phyloP scores from a whole-genome alignment of 2,888 invertebrate genomes.

The Boloria selene region DNA sequence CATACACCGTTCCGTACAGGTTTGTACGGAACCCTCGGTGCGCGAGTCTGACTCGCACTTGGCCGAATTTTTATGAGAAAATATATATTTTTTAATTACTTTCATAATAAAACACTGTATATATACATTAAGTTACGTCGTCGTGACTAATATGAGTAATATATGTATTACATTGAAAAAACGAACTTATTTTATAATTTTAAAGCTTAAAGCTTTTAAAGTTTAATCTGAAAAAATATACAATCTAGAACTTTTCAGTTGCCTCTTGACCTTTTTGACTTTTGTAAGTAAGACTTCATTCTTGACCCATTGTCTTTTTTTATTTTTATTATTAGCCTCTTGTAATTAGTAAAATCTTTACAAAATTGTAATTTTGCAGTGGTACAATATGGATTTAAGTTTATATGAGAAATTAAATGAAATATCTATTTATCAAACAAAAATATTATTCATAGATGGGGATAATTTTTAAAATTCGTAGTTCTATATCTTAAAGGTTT shows the following conservation, averaged over 20 bases:
- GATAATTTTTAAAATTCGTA: no score
- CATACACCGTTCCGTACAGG: no score
- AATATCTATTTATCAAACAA: no score
- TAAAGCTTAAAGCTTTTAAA: conserved; percentile 3
- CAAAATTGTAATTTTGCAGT: neutral
- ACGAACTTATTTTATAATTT: neutral
- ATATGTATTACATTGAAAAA: neutral
- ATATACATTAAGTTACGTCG: no score
- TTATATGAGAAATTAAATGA: no score
- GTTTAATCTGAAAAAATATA: conserved; percentile 13
- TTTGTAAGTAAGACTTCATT: conserved; percentile 12
- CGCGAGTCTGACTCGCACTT: no score
- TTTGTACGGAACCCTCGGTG: no score
- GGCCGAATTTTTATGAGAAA: no score
- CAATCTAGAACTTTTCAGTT: conserved; percentile 21
- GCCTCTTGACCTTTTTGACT: conserved; percentile 23
- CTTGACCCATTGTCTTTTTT: conserved; percentile 19
- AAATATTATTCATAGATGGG: no score
- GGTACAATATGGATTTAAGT: neutral
- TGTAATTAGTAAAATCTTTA: neutral
- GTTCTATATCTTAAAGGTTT: no score
- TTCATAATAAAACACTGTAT: neutral
- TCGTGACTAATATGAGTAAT: no score
- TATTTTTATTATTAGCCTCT: conserved; percentile 16
- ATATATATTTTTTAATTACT: neutral